Evolutionary conservation across 1,140 invertebrate species (phyloP).

Genomic region (Nylanderia fulva): DNA sequence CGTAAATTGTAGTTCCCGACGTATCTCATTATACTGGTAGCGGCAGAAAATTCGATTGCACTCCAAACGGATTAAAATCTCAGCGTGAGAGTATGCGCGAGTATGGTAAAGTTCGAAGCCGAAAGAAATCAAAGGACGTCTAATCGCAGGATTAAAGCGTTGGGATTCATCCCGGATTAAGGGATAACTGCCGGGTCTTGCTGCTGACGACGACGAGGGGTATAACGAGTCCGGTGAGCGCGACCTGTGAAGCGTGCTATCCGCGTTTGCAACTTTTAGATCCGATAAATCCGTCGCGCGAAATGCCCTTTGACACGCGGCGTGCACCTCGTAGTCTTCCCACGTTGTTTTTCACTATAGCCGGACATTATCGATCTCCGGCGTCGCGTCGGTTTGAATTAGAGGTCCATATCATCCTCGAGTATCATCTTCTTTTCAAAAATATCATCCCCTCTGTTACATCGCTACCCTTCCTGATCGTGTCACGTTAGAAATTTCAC

Average conservation of each 20-base stretch:
- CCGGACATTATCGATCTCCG: neutral
- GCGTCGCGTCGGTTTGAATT: neutral
- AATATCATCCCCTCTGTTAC: conserved; percentile 20
- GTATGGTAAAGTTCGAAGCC: conserved; percentile 27
- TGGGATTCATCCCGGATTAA: conserved; percentile 69
- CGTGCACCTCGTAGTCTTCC: conserved; percentile 32
- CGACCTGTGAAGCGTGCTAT: conserved; percentile 64
- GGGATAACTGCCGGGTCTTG: conserved; percentile 66
- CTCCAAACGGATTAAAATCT: conserved; percentile 56
- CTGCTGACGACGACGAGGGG: conserved; percentile 62
- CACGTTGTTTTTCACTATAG: conserved; percentile 15
- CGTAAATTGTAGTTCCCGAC: neutral
- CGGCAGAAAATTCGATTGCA: neutral
- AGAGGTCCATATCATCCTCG: neutral
- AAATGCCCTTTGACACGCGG: conserved; percentile 47
- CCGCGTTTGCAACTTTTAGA: conserved; percentile 70
- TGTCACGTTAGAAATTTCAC: neutral
- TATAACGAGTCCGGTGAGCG: conserved; percentile 67
- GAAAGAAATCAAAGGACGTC: conserved; percentile 71
- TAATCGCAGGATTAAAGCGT: conserved; percentile 73
- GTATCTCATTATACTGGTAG: conserved; percentile 10
- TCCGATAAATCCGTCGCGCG: conserved; percentile 66
- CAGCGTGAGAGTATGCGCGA: conserved; percentile 3
- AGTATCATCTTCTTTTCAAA: neutral
- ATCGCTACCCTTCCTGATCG: neutral